Evolutionary conservation across 2,888 invertebrate species (phyloP).

Genomic region (Meteorus cinctellus): DNA sequence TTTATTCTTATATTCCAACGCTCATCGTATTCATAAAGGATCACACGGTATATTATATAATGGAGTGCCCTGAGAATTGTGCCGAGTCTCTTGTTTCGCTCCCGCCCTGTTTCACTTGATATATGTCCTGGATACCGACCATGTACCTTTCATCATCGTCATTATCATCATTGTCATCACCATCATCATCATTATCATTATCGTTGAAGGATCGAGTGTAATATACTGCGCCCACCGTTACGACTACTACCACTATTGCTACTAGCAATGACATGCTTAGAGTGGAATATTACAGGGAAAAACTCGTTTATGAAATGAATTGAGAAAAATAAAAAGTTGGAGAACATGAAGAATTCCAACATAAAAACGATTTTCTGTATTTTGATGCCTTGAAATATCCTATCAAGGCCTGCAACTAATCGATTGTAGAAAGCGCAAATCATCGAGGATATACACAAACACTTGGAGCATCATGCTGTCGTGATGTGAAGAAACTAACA

Average conservation of each 20-base stretch:
- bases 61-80: constrained; percentile 35
- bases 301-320: no score
- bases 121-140: constrained; percentile 16
- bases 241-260: neutral
- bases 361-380: no score
- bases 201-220: neutral
- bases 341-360: no score
- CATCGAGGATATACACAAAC: no score
- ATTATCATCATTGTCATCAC: neutral
- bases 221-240: no score
- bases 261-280: neutral
- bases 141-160: constrained; percentile 19
- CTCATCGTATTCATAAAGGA: constrained; percentile 26
- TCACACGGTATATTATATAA: constrained; percentile 30
- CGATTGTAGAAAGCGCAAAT: no score
- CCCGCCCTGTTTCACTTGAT: constrained; percentile 11
- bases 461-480: no score
- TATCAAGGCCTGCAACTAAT: no score
- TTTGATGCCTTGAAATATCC: no score
- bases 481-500: no score
- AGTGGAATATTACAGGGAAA: neutral
- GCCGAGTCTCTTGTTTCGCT: constrained; percentile 20
- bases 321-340: no score
- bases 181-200: neutral
- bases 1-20: constrained; percentile 19